phyloP scores from a whole-genome alignment of 2,113 vertebrate genomes.

The Pungitius pungitius region DNA sequence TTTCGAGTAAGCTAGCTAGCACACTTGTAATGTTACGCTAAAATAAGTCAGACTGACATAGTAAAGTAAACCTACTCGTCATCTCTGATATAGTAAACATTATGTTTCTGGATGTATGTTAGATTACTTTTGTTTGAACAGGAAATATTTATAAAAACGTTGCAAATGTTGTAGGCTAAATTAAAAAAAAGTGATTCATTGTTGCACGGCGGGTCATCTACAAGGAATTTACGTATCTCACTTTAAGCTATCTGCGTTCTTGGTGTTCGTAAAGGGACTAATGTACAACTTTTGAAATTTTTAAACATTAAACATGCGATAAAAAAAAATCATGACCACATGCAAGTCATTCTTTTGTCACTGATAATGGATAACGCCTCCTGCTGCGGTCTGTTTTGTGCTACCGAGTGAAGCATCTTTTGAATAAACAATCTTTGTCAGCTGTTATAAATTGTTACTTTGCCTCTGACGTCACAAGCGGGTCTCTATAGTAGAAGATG shows the following conservation, averaged over 20 bases:
- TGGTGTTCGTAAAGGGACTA: neutral
- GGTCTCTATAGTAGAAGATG: neutral
- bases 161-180: neutral
- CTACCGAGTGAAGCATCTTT: neutral
- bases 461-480: neutral
- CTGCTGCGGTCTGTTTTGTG: neutral
- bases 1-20: neutral
- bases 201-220: neutral
- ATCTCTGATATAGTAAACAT: too few species aligned
- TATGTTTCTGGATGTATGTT: too few species aligned
- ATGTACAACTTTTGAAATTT: too few species aligned
- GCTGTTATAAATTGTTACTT: neutral
- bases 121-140: neutral
- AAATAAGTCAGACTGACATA: too few species aligned
- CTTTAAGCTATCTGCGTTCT: neutral
- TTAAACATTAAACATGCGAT: too few species aligned
- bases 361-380: too few species aligned
- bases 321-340: too few species aligned
- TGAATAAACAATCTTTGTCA: neutral
- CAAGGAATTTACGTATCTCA: neutral
- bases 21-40: neutral
- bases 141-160: neutral
- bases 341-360: too few species aligned
- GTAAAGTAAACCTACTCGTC: too few species aligned
- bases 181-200: neutral